Conservation (phyloP, 2,797 vertebrate genomes). For the Danio jaintianensis region DNA sequence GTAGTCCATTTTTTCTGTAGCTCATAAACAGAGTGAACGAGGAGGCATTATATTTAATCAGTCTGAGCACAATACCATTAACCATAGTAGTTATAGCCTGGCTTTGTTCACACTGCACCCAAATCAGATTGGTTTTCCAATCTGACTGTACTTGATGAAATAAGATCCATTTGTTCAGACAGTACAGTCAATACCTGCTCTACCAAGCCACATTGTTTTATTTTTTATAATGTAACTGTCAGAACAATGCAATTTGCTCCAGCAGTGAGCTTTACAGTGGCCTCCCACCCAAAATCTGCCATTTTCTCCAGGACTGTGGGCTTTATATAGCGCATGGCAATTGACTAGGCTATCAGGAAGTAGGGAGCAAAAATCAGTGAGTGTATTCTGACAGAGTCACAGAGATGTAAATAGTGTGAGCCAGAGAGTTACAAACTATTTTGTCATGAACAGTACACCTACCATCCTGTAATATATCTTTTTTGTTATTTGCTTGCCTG, state of each 20-base stretch:
- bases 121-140: conserved; percentile 6
- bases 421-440: too few species aligned
- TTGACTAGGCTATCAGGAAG: too few species aligned
- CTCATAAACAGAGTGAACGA: conserved; percentile 14
- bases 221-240: not conserved
- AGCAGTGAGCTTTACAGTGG: too few species aligned
- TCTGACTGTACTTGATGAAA: not conserved
- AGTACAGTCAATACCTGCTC: not conserved
- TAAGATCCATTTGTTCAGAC: not conserved
- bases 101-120: not conserved
- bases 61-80: not conserved
- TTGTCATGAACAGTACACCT: too few species aligned
- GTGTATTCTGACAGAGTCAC: too few species aligned
- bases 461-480: too few species aligned
- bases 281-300: too few species aligned
- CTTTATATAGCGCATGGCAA: too few species aligned
- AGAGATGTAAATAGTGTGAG: too few species aligned
- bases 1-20: conserved; percentile 13
- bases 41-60: conserved; percentile 27
- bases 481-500: too few species aligned
- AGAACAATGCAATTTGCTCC: not conserved
- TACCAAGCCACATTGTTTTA: not conserved
- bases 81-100: not conserved
- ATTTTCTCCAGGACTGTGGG: too few species aligned
- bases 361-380: too few species aligned